Evolutionary conservation across 2,888 invertebrate genomes (phyloP).

Genomic region (Xanthia icteritia): DNA sequence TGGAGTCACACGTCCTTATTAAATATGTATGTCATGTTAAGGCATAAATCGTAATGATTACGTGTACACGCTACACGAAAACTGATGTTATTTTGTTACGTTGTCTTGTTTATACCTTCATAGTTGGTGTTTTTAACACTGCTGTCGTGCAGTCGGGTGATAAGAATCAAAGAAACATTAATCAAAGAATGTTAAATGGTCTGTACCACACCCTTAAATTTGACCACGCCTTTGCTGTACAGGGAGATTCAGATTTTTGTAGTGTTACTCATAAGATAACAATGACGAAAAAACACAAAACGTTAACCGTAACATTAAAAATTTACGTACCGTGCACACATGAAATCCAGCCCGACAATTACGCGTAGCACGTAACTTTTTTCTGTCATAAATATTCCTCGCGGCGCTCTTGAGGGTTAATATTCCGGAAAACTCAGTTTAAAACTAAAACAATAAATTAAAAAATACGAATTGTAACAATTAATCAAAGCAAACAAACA

Average conservation of each 20-base stretch:
- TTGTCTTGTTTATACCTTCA: too few species aligned
- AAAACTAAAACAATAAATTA: conserved; percentile 55
- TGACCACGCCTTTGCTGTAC: not conserved
- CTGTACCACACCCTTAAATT: not conserved
- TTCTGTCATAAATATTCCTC: conserved; percentile 51
- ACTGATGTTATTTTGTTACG: not conserved
- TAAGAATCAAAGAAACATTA: not conserved
- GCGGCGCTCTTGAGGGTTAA: conserved; percentile 13
- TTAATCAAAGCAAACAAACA: conserved; percentile 55
- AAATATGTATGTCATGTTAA: too few species aligned
- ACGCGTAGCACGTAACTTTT: conserved; percentile 10
- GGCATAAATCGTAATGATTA: too few species aligned
- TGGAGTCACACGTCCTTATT: too few species aligned
- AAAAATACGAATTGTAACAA: conserved; percentile 48
- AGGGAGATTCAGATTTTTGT: not conserved
- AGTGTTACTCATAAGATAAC: not conserved
- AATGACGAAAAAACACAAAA: not conserved
- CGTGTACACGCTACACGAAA: too few species aligned
- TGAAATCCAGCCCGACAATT: conserved; percentile 18
- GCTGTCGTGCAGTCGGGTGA: not conserved
- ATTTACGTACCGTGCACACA: conserved; percentile 32
- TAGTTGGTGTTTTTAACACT: not conserved
- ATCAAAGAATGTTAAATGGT: too few species aligned
- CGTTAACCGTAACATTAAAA: conserved; percentile 23
- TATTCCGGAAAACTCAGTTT: conserved; percentile 31